Conservation (phyloP, 2,888 invertebrate genomes). For the Catocala nupta region DNA sequence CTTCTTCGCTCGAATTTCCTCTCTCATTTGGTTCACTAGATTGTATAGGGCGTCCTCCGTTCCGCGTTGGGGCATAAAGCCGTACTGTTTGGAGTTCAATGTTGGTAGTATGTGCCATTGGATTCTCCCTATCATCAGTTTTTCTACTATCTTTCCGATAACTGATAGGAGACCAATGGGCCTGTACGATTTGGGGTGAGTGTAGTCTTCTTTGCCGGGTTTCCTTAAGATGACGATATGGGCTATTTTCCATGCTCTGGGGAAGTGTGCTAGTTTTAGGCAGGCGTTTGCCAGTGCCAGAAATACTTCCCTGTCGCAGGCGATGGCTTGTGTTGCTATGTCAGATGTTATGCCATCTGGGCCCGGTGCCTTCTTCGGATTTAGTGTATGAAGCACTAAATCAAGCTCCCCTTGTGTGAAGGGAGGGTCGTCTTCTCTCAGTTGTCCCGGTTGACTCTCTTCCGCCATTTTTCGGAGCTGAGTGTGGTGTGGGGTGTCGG, state of each 20-base stretch:
- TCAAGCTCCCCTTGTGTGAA: neutral
- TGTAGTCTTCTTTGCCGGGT: too few relatives aligned
- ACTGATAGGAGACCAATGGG: constrained; percentile 20
- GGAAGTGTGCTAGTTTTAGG: constrained; percentile 9
- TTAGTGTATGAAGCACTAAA: neutral
- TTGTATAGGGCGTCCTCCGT: constrained; percentile 18
- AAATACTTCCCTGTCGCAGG: neutral
- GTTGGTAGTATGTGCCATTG: constrained; percentile 14
- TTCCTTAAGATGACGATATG: constrained; percentile 5
- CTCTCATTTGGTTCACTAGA: too few relatives aligned
- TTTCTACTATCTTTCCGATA: constrained; percentile 17
- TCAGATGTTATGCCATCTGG: constrained; percentile 20
- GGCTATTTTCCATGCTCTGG: constrained; percentile 19
- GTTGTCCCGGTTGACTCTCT: neutral
- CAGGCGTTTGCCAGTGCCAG: constrained; percentile 12
- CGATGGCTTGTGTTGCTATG: neutral
- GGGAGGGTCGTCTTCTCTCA: neutral
- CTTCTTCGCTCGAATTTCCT: too few relatives aligned
- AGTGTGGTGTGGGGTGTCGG: too few relatives aligned
- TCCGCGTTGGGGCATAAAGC: constrained; percentile 13
- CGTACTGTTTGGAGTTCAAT: constrained; percentile 7
- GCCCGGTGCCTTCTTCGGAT: constrained; percentile 22
- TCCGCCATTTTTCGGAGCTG: neutral
- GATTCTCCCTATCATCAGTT: constrained; percentile 11
- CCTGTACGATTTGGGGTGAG: constrained; percentile 18